Base-by-base conservation (phyloP, 2,797 vertebrate species). In the Danio aesculapii region DNA sequence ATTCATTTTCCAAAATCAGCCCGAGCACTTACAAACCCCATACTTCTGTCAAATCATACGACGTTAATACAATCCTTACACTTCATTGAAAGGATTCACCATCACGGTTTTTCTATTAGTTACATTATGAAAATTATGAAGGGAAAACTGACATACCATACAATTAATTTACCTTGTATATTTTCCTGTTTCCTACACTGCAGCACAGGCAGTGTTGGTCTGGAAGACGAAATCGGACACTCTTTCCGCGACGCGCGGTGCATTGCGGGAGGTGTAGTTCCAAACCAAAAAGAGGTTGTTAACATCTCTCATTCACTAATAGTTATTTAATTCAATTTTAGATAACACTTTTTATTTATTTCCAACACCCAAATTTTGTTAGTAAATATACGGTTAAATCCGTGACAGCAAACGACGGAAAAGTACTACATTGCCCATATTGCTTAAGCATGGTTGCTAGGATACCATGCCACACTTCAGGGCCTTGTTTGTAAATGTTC, bases 241-340 rank as follows among this genome's bases (percentile, higher is more conserved):
- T 1, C 19, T 16, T 16, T 72, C 12, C 8, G 3, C 30, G 5
- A 3, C 41, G 9, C 43, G n/a, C 57, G 0, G 47, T 44, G 61
- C 46, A 61, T 44, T 83, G 41, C 63, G 77, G 77, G 68, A 30
- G 3, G 16, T 47, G 77, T 46, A 79, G 77, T 79, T 72, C 59
- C 0, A 10, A 72, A n/a, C 55, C 19, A 66, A 6, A 16, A 46
- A 47, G 8, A 8, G 2, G 4, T 6, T 12, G 6, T 53, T 10
- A 16, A 52, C 39, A 8, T 71, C 11, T 71, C 30, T 63, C 0
- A 11, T 21, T 71, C 30, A 46, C 14, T 58, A 47, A 1, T 14
- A 62, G 41, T 8, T 21, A 19, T 43, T 41, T 0, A 11, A 11
- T 16, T 8, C 12, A 13, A 7, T 53, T 7, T 16, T 14, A 1